Percentiles rank a stretch among this genome's conserved stretches.
Conservation (phyloP, 2,113 vertebrate genomes). For the Sinocyclocheilus anophthalmus region DNA sequence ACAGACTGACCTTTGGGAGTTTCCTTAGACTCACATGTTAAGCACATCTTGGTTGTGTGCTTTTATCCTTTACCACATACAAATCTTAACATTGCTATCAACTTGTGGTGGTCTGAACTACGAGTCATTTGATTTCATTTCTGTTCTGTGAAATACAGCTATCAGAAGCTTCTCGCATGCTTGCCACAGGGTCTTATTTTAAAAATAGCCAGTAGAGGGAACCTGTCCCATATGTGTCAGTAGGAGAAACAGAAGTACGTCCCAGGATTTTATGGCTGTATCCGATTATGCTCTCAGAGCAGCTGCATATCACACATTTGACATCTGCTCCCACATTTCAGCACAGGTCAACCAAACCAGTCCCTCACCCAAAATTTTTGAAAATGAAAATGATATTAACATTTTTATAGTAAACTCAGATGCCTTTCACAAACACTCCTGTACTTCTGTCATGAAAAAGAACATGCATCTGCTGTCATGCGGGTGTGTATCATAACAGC, state of each 20-base stretch:
- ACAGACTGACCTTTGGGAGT: neutral
- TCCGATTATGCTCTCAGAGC: slow-evolving; percentile 2
- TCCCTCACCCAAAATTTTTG: neutral
- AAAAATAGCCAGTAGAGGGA: slow-evolving; percentile 41
- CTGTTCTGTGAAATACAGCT: neutral
- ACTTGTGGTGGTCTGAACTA: too few species aligned
- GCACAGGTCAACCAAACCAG: neutral
- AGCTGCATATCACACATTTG: slow-evolving; percentile 17
- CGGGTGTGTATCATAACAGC: too few species aligned
- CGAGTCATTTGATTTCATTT: neutral
- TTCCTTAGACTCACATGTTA: neutral
- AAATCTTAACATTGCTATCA: too few species aligned
- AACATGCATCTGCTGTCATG: neutral
- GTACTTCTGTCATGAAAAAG: neutral
- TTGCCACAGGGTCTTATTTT: neutral
- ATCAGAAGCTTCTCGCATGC: neutral
- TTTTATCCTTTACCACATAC: neutral
- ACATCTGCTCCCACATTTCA: slow-evolving; percentile 6
- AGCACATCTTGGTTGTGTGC: neutral
- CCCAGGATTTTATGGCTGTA: slow-evolving; percentile 28
- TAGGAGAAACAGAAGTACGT: neutral
- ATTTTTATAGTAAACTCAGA: too few species aligned
- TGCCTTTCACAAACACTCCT: too few species aligned
- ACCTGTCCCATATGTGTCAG: slow-evolving; percentile 8
- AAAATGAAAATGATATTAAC: neutral